Evolutionary conservation across 53 echinoderm and acorn worm species (phyloP), one percentile per base, ranked within the genome.

Genomic region (Paracentrotus lividus): DNA sequence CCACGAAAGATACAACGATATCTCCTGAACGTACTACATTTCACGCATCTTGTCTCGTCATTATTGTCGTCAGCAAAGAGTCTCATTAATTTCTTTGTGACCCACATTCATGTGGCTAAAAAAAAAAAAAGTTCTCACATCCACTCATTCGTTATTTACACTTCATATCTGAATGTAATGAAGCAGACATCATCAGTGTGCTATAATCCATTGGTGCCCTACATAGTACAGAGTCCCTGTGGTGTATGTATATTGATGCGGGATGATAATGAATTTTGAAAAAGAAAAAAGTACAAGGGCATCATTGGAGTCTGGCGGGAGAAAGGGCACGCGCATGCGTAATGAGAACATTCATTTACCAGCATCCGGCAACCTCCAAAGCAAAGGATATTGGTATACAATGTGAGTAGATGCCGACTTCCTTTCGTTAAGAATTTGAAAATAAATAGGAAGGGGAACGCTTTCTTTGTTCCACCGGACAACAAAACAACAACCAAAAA

Each of bases 321-420:
- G 66, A 65, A 90, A 65, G 90, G 88, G 40, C 61, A 65, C 64
- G 90, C 90, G 90, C 90, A 90, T 90, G 90, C 90, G 90, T 65
- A 66, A 51, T 64, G 90, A 40, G 13, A 26, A 23, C 3, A 65
- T 51, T 90, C 67, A 65, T 90, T 90, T 64, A 90, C 42, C n/a
- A 31, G 51, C 90, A 90, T 90, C 90, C 90, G 90, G 90, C 90
- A 47, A 32, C 36, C 2, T 45, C 66, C 90, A 61, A 90, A 90
- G 47, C 42, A 90, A 26, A 65, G 90, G 90, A 90, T 90, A 90
- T 90, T 90, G 90, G 90, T 90, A 51, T 42, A 90, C 90, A 90
- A 90, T 90, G 90, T 49, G 66, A 13, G 90, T 45, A 61, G 29
- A 64, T 65, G 49, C 29, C 67, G 8, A 90, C 66, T 90, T 90